Percentiles rank a stretch among this genome's conserved stretches.
phyloP scores from a whole-genome alignment of 2,113 vertebrate species.

The Brachypteracias leptosomus region DNA sequence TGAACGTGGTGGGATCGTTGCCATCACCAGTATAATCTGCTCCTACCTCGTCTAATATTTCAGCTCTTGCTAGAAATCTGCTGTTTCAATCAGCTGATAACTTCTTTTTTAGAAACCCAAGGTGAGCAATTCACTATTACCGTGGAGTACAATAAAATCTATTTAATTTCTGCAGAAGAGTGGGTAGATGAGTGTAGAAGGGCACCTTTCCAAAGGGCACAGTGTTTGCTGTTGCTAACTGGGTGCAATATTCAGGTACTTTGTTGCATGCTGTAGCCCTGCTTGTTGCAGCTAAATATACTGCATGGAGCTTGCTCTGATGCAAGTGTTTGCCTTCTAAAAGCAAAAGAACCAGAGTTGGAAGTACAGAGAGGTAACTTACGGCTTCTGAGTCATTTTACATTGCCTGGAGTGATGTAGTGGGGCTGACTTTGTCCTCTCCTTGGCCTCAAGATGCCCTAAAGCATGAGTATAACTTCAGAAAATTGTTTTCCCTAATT shows the following conservation, averaged over 20 bases:
- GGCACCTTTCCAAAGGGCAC: background rate
- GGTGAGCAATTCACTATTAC: background rate
- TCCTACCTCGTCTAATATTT: background rate
- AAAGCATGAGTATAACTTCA: background rate
- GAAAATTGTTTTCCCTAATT: background rate
- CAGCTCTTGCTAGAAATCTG: background rate
- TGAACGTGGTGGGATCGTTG: background rate
- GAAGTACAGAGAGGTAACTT: background rate
- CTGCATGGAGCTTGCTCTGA: background rate
- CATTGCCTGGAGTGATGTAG: background rate
- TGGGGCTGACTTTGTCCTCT: background rate
- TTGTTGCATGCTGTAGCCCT: background rate
- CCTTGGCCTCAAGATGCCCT: background rate
- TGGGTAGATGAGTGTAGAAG: background rate
- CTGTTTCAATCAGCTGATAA: background rate
- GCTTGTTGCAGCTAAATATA: constrained; percentile 21
- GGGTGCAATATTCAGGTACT: background rate
- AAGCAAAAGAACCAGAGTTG: background rate
- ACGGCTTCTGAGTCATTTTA: background rate
- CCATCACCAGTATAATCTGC: background rate
- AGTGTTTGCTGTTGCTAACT: background rate
- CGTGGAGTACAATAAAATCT: background rate
- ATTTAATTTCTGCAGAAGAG: background rate
- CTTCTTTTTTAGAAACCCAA: background rate
- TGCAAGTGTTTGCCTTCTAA: background rate